Percentiles rank a stretch among this genome's conserved stretches.
Evolutionary conservation across 2,888 invertebrate genomes (phyloP).

Genomic region (Notodonta dromedarius): DNA sequence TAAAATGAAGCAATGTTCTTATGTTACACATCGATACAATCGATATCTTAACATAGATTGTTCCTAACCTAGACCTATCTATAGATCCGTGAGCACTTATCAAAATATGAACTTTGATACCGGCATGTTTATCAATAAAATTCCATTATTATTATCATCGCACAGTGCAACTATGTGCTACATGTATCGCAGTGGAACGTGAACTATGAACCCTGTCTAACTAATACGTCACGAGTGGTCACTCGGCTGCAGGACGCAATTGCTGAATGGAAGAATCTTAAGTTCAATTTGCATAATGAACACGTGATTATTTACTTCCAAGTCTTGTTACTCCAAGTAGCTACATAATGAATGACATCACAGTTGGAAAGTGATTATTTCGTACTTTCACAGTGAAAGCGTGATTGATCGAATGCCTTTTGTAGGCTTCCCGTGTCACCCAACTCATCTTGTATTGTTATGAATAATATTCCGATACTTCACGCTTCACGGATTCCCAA

Average conservation of each 20-base stretch:
- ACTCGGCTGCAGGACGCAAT: conserved; percentile 19
- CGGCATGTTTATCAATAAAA: neutral
- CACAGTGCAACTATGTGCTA: conserved; percentile 12
- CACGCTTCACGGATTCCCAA: conserved; percentile 18
- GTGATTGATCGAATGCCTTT: conserved; percentile 26
- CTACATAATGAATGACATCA: conserved; percentile 21
- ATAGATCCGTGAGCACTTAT: neutral
- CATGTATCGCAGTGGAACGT: conserved; percentile 44
- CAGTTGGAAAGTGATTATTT: conserved; percentile 43
- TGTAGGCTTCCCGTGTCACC: conserved; percentile 23
- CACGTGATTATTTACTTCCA: neutral
- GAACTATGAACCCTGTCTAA: conserved; percentile 50
- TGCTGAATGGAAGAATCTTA: conserved; percentile 34
- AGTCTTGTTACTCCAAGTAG: neutral
- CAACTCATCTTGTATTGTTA: conserved; percentile 25
- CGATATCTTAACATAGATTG: neutral
- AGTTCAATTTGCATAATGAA: neutral
- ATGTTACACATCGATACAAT: no score
- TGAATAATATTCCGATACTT: conserved; percentile 18
- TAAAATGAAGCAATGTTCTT: no score
- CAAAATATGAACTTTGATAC: neutral
- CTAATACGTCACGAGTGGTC: conserved; percentile 8
- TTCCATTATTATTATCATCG: neutral
- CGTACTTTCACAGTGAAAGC: conserved; percentile 40
- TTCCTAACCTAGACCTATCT: neutral